These are phyloP conservation scores for Anneissia japonica DNA, from an alignment of 35 echinoderm and acorn worm genomes.

Conservation along the genomic window DNA sequence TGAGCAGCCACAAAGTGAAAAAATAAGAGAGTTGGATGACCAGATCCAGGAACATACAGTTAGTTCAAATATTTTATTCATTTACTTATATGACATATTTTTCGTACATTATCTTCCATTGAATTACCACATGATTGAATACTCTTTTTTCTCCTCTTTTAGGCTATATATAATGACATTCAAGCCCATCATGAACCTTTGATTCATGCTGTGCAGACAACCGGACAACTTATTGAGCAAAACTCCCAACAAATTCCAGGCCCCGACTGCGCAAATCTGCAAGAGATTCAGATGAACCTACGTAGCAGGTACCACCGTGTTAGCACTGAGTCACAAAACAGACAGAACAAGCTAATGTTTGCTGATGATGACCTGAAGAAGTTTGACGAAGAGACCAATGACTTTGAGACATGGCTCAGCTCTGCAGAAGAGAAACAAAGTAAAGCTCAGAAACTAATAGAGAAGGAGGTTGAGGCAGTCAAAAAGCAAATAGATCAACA, in stretches of 20 bases:
- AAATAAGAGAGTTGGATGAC: slow-evolving; percentile 44
- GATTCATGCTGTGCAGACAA: slow-evolving; percentile 55
- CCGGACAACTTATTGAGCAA: slow-evolving; percentile 49
- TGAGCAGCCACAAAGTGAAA: slow-evolving; percentile 81
- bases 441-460: slow-evolving; percentile 33
- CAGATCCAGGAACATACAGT: slow-evolving; percentile 69
- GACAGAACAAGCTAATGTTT: slow-evolving; percentile 58
- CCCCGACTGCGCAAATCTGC: slow-evolving; percentile 47
- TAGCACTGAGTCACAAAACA: slow-evolving; percentile 37
- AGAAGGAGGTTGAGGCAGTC: slow-evolving; percentile 55
- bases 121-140: not conserved
- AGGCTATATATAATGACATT: slow-evolving; percentile 67
- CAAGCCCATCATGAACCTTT: slow-evolving; percentile 60
- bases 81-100: too few species aligned
- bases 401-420: slow-evolving; percentile 66
- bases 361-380: slow-evolving; percentile 69
- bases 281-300: slow-evolving; percentile 44
- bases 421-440: slow-evolving; percentile 42
- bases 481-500: slow-evolving; percentile 60
- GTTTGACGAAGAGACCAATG: slow-evolving; percentile 57
- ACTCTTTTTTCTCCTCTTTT: not conserved
- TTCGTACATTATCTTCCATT: too few species aligned
- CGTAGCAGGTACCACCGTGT: slow-evolving; percentile 65
- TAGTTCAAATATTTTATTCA: not conserved
- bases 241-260: slow-evolving; percentile 51